Evolutionary conservation across 2,113 vertebrate genomes (phyloP).

Genomic region (Parus major): DNA sequence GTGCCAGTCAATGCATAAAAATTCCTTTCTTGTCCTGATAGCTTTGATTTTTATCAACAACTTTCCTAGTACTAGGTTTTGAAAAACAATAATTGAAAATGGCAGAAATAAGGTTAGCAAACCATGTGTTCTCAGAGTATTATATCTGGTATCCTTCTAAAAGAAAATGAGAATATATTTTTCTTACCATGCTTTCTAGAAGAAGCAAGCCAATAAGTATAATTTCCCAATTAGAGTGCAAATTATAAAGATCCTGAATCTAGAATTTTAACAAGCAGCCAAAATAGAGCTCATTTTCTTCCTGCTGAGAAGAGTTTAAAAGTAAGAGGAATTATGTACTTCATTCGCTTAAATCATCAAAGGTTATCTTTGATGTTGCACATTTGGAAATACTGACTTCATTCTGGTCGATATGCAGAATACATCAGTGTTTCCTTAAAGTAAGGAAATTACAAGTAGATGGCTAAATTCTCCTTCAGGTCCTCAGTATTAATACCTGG

Average conservation of each 20-base stretch:
- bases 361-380: not conserved
- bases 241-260: not conserved
- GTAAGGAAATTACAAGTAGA: not conserved
- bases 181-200: not conserved
- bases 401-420: not conserved
- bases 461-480: not conserved
- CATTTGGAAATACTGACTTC: not conserved
- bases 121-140: not conserved
- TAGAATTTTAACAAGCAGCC: not conserved
- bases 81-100: not conserved
- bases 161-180: not conserved
- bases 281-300: not conserved
- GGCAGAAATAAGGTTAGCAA: not conserved
- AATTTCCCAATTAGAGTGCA: not conserved
- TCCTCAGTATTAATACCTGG: not conserved
- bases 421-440: not conserved
- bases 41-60: conserved; percentile 13
- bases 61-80: not conserved
- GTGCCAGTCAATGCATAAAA: not conserved
- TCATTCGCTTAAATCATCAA: not conserved
- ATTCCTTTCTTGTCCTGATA: not conserved
- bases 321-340: not conserved
- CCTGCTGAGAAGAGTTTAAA: not conserved
- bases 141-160: not conserved
- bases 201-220: not conserved